phyloP scores from a whole-genome alignment of 2,797 vertebrate species.

The Acropternis orthonyx region DNA sequence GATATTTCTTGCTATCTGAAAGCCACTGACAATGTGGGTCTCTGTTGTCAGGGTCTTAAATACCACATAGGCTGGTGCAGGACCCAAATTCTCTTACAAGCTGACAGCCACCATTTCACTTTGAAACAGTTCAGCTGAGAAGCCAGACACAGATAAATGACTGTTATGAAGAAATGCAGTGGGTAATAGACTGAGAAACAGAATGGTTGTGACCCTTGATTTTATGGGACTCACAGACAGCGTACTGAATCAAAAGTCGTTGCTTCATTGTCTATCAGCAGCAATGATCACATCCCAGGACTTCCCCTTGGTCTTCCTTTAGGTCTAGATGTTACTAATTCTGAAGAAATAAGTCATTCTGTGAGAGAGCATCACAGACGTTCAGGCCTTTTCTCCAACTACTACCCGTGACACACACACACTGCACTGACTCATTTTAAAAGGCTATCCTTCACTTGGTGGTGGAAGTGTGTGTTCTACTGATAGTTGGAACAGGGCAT shows the following conservation, averaged over 20 bases:
- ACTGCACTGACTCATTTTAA: background rate
- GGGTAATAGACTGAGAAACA: background rate
- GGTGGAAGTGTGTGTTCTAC: background rate
- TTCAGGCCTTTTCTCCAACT: background rate
- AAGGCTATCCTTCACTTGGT: background rate
- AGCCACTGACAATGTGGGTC: background rate
- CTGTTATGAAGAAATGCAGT: background rate
- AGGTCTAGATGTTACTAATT: background rate
- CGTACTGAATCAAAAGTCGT: background rate
- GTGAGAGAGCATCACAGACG: background rate
- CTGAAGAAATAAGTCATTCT: background rate
- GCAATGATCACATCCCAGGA: background rate
- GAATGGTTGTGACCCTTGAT: background rate
- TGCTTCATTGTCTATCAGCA: background rate
- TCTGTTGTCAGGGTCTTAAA: background rate
- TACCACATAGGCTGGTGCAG: background rate
- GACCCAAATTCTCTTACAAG: background rate
- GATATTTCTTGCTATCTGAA: background rate
- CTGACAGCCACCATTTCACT: background rate
- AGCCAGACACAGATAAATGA: background rate
- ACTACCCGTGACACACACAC: background rate
- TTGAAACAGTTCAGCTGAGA: background rate
- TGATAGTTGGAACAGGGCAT: rapidly evolving
- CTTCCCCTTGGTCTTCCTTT: background rate
- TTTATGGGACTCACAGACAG: background rate